Evolutionary conservation across 2,888 invertebrate genomes (phyloP).

Genomic region (Parochlus steinenii): DNA sequence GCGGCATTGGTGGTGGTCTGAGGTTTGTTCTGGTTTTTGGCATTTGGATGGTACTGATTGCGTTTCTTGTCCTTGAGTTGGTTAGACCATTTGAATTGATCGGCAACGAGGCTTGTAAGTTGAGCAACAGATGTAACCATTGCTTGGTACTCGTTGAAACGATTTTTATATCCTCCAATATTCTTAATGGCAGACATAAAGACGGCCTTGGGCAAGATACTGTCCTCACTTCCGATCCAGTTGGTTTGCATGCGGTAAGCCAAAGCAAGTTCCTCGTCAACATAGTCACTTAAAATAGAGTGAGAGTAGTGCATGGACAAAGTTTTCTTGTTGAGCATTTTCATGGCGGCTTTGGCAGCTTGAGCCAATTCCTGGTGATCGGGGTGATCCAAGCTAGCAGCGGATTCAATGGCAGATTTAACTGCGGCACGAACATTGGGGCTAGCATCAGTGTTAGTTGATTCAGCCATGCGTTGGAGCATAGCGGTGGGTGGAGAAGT

Average conservation of each 20-base stretch:
- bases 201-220: conserved; percentile 33
- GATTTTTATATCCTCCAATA: conserved; percentile 25
- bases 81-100: conserved; percentile 21
- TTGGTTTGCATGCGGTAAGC: conserved; percentile 29
- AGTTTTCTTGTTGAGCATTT: conserved; percentile 31
- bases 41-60: no score
- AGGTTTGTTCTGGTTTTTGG: conserved; percentile 10
- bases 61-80: conserved; percentile 17
- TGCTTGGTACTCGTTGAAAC: conserved; percentile 17
- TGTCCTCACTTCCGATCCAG: conserved; percentile 40
- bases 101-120: conserved; percentile 19
- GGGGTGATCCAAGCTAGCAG: conserved; percentile 33
- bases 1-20: conserved; percentile 34
- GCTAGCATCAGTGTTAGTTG: conserved; percentile 45
- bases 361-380: conserved; percentile 31
- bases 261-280: conserved; percentile 29
- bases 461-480: conserved; percentile 52
- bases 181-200: conserved; percentile 20
- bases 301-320: conserved; percentile 35
- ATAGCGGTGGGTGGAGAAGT: conserved; percentile 41
- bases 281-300: conserved; percentile 28
- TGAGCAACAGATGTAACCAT: conserved; percentile 32
- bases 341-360: conserved; percentile 33
- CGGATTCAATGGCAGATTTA: conserved; percentile 40
- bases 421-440: conserved; percentile 48